phyloP scores from a whole-genome alignment of 1,140 invertebrate genomes.

The Drosophila lowei region DNA sequence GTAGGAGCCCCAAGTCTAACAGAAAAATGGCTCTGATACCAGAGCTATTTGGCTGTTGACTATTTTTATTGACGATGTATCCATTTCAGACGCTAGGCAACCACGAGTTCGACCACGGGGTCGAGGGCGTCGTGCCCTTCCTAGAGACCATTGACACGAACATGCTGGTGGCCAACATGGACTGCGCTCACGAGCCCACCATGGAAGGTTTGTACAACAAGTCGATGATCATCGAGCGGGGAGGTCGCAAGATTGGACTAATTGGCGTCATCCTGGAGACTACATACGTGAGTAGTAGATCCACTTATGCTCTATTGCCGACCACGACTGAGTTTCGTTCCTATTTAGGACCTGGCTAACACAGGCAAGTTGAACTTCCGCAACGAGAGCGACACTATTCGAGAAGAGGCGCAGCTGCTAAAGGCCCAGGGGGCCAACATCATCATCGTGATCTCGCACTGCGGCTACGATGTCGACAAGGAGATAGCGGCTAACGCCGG shows the following conservation, averaged over 20 bases:
- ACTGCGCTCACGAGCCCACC: conserved; percentile 88
- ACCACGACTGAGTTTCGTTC: no score
- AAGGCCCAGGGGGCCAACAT: conserved; percentile 87
- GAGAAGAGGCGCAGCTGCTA: conserved; percentile 86
- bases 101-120: conserved; percentile 93
- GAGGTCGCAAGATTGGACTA: conserved; percentile 89
- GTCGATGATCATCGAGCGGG: conserved; percentile 85
- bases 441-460: conserved; percentile 91
- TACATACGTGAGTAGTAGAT: conserved; percentile 86
- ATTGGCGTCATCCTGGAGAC: conserved; percentile 90
- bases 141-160: conserved; percentile 86
- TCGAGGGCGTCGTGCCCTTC: conserved; percentile 90
- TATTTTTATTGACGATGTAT: neutral
- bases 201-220: conserved; percentile 86
- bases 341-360: conserved; percentile 84
- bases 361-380: conserved; percentile 87
- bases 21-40: no score
- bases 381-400: conserved; percentile 88
- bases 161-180: conserved; percentile 90
- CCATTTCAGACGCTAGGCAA: conserved; percentile 90
- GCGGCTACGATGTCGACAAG: conserved; percentile 88
- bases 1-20: conserved; percentile 18
- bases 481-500: conserved; percentile 87
- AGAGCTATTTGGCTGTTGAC: no score
- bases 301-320: neutral